These are phyloP conservation scores for Ianthella basta DNA, from an alignment of 37 sponge, comb jelly and placozoan genomes.

Conservation along the genomic window DNA sequence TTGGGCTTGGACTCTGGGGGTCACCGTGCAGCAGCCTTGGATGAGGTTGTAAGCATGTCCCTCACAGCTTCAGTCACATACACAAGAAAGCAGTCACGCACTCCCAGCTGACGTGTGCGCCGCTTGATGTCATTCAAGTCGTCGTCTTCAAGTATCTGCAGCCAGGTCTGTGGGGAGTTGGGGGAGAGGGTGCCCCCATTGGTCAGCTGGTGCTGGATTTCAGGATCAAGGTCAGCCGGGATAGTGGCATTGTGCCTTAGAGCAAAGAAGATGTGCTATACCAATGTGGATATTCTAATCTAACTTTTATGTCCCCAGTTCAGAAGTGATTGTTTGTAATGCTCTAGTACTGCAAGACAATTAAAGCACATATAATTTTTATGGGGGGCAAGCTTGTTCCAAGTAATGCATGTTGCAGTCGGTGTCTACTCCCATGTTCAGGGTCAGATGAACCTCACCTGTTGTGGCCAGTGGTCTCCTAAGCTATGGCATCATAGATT, in stretches of 20 bases:
- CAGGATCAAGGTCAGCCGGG: conserved; percentile 49
- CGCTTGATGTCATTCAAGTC: conserved; percentile 92
- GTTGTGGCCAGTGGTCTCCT: background rate
- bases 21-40: conserved; percentile 57
- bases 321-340: no score
- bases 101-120: conserved; percentile 63
- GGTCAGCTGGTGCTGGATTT: conserved; percentile 72
- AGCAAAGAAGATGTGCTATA: conserved; percentile 54
- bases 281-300: conserved; percentile 64
- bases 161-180: conserved; percentile 23
- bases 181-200: conserved; percentile 14
- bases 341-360: no score
- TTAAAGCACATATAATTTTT: background rate
- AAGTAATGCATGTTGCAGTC: no score
- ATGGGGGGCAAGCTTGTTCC: no score
- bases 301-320: conserved; percentile 68
- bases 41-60: conserved; percentile 83
- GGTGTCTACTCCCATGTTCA: no score
- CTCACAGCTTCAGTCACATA: conserved; percentile 64
- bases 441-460: background rate
- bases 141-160: conserved; percentile 35
- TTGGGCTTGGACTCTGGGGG: no score
- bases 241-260: conserved; percentile 69
- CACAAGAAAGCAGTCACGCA: conserved; percentile 77
- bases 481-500: conserved; percentile 1